Percentiles rank a stretch among this genome's conserved stretches.
These are phyloP conservation scores for Gnathonemus echidnorhynchus DNA, from an alignment of 2,113 vertebrate species.

Conservation along the genomic window DNA sequence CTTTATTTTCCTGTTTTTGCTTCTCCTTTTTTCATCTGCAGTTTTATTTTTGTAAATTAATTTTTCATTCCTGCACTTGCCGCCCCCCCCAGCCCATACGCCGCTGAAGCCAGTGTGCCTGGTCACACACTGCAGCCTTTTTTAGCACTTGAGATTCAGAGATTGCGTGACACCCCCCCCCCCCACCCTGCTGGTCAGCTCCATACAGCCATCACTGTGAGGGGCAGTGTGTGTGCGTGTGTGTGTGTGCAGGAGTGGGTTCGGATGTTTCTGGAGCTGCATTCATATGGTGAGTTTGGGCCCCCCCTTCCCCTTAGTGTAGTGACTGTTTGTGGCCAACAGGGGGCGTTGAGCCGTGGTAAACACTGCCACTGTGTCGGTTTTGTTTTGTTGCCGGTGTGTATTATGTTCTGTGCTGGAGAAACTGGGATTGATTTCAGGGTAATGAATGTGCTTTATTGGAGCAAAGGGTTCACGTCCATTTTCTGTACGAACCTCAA, in stretches of 20 bases:
- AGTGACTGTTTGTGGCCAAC: not conserved
- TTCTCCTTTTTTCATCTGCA: not conserved
- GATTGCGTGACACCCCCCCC: not conserved
- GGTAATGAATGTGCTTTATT: conserved; percentile 2
- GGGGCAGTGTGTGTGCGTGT: not conserved
- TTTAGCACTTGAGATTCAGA: not conserved
- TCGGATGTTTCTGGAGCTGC: not conserved
- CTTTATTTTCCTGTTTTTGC: not conserved
- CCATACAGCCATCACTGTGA: not conserved
- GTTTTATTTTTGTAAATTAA: not conserved
- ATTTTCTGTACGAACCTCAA: not conserved
- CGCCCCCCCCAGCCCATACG: not conserved
- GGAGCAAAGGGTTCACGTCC: not conserved
- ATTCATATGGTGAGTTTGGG: not conserved
- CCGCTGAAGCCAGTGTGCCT: not conserved
- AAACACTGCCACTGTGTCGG: not conserved
- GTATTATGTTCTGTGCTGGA: not conserved
- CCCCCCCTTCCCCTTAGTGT: not conserved
- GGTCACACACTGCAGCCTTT: not conserved
- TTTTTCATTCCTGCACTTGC: not conserved
- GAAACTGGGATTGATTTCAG: not conserved
- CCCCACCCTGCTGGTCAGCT: not conserved
- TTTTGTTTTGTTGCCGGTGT: not conserved
- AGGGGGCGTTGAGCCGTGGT: not conserved
- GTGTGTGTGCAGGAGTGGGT: not conserved